These are phyloP conservation scores for Solea senegalensis DNA, from an alignment of 2,113 vertebrate species.

Conservation along the genomic window DNA sequence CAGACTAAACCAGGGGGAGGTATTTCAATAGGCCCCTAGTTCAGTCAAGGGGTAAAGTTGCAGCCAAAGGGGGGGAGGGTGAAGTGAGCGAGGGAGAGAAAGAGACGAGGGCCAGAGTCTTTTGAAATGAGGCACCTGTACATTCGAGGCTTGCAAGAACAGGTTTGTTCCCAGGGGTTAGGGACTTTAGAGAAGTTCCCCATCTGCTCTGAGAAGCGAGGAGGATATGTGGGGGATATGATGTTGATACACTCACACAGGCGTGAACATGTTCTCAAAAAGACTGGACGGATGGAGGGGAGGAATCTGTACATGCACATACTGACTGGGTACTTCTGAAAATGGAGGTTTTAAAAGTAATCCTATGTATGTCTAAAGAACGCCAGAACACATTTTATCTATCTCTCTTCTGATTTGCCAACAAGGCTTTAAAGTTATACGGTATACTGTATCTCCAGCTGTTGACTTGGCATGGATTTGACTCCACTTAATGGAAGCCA, in stretches of 20 bases:
- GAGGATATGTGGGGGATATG: slow-evolving; percentile 43
- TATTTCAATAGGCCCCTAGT: slow-evolving; percentile 72
- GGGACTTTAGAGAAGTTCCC: slow-evolving; percentile 55
- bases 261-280: slow-evolving; percentile 67
- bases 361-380: no score
- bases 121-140: slow-evolving; percentile 78
- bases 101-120: slow-evolving; percentile 43
- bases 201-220: slow-evolving; percentile 53
- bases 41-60: slow-evolving; percentile 61
- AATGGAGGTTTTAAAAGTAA: no score
- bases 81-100: slow-evolving; percentile 36
- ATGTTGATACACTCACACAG: slow-evolving; percentile 62
- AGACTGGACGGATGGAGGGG: slow-evolving; percentile 52
- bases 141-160: slow-evolving; percentile 68
- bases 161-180: slow-evolving; percentile 74
- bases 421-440: no score
- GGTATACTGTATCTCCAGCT: no score
- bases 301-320: slow-evolving; percentile 43
- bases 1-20: slow-evolving; percentile 63
- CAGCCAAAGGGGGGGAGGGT: slow-evolving; percentile 26
- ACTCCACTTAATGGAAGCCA: no score
- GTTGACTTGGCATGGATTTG: no score
- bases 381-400: no score
- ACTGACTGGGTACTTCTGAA: no score
- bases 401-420: no score